Evolutionary conservation across 1,140 invertebrate species (phyloP), one percentile per base, ranked within the genome.

Genomic region (Arctopsyche grandis): DNA sequence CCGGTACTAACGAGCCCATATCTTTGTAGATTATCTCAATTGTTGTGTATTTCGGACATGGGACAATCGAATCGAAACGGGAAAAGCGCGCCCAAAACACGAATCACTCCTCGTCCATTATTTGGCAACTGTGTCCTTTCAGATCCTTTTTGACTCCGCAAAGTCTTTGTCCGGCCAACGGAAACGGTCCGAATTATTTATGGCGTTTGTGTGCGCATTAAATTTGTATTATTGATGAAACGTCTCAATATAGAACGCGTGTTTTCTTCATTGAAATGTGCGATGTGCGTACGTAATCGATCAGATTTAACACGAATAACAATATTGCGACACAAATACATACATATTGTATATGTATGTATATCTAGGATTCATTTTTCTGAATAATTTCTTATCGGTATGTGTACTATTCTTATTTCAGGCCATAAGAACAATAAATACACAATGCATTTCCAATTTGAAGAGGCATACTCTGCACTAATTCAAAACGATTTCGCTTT

Each of bases 1-100:
- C 48, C 16, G 48, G 29, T 24, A n/a, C 78, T 81, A 81, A 81
- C 80, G 77, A 81, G 80, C 73, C 80, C 80, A 75, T 81, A 81
- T 81, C 80, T 79, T 43, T 71, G 26, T 63, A 56, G 78, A 79
- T 79, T 73, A 81, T 81, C 74, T 76, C 38, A 12, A 81, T 79
- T 79, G 80, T 79, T 19, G 0, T n/a, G n/a, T n/a, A n/a, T 52
- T 52, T 52, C 48, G 48, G 48, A 12, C 16, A 12, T 4, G 38
- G 19, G 66, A 38, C 80, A 19, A 66, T 56, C 77, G 58, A 69
- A 58, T 60, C 16, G 38, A 38, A 56, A 26, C 69, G 52, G 75
- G 12, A 26, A 22, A 24, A 46, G 12, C 63, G 19, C 44, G 44
- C 12, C 19, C 24, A 70, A 26, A 70, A 70, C 24, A 38, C 26